Evolutionary conservation across 2,888 invertebrate species (phyloP).

Genomic region (Agrotis segetum): DNA sequence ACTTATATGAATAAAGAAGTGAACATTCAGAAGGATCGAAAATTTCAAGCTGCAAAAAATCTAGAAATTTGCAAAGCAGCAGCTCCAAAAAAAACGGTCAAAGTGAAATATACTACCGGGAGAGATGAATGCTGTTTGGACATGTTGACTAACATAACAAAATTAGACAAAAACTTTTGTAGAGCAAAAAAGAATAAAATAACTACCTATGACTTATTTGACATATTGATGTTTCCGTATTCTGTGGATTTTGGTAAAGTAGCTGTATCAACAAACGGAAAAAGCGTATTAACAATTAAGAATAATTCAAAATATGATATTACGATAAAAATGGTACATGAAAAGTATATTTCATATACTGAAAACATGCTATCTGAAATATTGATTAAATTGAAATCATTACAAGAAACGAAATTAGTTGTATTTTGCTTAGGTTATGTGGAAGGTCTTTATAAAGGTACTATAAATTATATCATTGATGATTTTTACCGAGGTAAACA

Average conservation of each 20-base stretch:
- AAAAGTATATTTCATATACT: constrained; percentile 77
- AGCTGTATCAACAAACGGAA: constrained; percentile 77
- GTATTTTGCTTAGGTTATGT: constrained; percentile 75
- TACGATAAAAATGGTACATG: constrained; percentile 70
- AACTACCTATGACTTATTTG: constrained; percentile 76
- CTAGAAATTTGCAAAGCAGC: constrained; percentile 72
- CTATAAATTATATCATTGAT: constrained; percentile 80
- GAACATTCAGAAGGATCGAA: constrained; percentile 52
- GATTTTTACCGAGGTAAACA: constrained; percentile 78
- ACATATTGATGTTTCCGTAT: constrained; percentile 77
- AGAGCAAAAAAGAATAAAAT: constrained; percentile 64
- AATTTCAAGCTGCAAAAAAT: constrained; percentile 69
- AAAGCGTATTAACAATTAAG: constrained; percentile 74
- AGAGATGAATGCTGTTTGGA: constrained; percentile 72
- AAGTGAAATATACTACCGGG: constrained; percentile 70
- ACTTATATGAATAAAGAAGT: constrained; percentile 74
- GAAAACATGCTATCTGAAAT: constrained; percentile 69
- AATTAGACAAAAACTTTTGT: constrained; percentile 72
- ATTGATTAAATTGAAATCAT: constrained; percentile 74
- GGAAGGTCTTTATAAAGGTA: constrained; percentile 75
- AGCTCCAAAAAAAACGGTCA: constrained; percentile 62
- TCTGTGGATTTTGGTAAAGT: constrained; percentile 82
- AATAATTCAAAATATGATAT: constrained; percentile 80
- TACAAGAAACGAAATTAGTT: constrained; percentile 67
- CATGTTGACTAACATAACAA: constrained; percentile 49